Conservation (phyloP, 2,113 vertebrate genomes). For the Alligator mississippiensis region DNA sequence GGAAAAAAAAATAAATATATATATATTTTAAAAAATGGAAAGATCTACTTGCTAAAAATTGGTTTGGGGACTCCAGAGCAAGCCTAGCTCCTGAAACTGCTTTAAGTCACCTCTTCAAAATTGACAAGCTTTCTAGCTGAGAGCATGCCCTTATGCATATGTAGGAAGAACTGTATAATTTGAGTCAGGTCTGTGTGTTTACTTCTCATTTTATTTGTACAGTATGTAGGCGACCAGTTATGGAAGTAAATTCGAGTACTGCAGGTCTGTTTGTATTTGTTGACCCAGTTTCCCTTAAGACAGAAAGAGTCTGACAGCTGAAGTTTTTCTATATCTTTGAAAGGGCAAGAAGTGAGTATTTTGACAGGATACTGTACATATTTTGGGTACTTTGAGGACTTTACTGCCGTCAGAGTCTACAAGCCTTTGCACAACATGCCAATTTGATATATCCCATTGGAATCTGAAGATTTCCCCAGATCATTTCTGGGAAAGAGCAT, state of each 20-base stretch:
- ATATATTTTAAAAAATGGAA: not conserved
- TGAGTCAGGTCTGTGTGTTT: not conserved
- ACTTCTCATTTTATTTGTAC: constrained; percentile 26
- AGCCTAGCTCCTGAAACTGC: not conserved
- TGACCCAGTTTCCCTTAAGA: not conserved
- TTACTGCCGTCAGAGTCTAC: not conserved
- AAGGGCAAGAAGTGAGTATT: not conserved
- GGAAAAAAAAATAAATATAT: not conserved
- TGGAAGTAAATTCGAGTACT: not conserved
- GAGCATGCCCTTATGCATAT: not conserved
- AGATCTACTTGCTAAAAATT: not conserved
- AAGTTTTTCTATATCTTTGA: constrained; percentile 3
- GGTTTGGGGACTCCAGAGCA: not conserved
- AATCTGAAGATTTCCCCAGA: not conserved
- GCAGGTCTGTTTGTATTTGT: not conserved
- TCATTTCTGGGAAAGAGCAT: not conserved
- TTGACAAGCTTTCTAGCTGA: not conserved
- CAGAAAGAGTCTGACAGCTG: not conserved
- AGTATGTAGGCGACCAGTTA: not conserved
- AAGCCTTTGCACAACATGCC: not conserved
- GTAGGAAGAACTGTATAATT: not conserved
- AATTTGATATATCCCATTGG: not conserved
- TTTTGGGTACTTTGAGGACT: not conserved
- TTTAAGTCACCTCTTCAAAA: not conserved
- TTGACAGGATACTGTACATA: not conserved